Base-by-base conservation (phyloP, 2,113 vertebrate genomes). In the Danio rerio region DNA sequence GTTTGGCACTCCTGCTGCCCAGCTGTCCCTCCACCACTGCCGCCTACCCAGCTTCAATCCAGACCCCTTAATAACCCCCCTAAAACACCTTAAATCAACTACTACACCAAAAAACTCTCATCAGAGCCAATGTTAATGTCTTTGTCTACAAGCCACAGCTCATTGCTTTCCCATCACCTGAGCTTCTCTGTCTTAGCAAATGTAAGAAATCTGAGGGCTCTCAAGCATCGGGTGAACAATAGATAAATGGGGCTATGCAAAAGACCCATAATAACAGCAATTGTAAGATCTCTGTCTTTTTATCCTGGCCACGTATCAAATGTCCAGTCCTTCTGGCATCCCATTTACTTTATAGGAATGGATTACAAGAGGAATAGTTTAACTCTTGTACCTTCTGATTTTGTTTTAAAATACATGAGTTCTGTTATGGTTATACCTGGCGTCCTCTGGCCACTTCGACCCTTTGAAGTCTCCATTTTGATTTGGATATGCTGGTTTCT, bases 1-100 rank as follows among this genome's bases (percentile, higher is more conserved):
- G 81, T 87, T 88, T 81, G 88, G 89, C 88, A 91, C 88, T 94
- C 92, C 90, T 91, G 90, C 89, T 90, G 89, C 88, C 90, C 94
- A 94, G 92, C 92, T 94, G 93, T 94, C 92, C 86, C 56, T 85
- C 89, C 88, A 89, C 90, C 88, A 90, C 89, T 93, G 87, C 88
- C 88, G 88, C 86, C 86, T 87, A 53, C 79, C 65, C 18, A 20
- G 20, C 52, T 43, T 78, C 10, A 2, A 18, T 77, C 49, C 72
- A 49, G 58, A 75, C 20, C 45, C 55, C 70, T 52, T 71, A 71
- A 71, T 71, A 52, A 71, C 12, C 47, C 69, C 31, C 72, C 68
- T 7, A 49, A 65, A 50, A 70, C 53, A 49, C 72, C 78, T 59
- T 21, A 66, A 31, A 61, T 52, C 45, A 76, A 42, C 16, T 66